These are phyloP conservation scores for Sprattus sprattus DNA, from an alignment of 2,113 vertebrate species.

Conservation along the genomic window DNA sequence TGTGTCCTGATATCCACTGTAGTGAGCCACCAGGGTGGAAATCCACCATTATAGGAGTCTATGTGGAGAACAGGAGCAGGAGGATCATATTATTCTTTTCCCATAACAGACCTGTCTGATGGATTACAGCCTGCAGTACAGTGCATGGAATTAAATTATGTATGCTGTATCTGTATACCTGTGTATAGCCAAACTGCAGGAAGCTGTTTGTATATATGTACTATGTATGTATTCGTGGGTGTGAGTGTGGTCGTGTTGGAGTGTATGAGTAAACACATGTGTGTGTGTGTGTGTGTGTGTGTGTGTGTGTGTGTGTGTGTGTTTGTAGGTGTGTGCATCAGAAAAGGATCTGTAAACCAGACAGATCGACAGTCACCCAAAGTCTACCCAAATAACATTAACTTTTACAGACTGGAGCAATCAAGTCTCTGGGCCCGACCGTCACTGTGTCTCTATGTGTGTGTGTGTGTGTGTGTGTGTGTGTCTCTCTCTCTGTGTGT, in stretches of 20 bases:
- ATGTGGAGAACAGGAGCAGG: background rate
- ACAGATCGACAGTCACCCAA: background rate
- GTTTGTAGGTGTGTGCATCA: background rate
- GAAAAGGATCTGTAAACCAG: background rate
- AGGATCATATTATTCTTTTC: background rate
- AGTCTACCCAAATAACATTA: conserved; percentile 4
- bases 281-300: conserved; percentile 6
- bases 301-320: background rate
- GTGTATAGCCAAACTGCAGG: background rate
- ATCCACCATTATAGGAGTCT: background rate
- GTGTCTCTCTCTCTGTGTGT: background rate
- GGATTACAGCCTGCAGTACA: background rate
- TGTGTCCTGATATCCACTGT: conserved; percentile 2
- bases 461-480: background rate
- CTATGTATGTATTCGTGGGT: background rate
- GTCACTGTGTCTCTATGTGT: background rate
- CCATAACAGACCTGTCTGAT: background rate
- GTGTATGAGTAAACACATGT: background rate
- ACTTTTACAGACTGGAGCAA: conserved; percentile 9
- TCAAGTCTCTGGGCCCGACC: background rate
- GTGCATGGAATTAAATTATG: conserved; percentile 1
- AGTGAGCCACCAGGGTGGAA: conserved; percentile 21
- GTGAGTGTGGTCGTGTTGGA: background rate
- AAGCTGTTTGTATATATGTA: background rate
- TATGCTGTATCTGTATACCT: background rate